Evolutionary conservation across 2,797 vertebrate genomes (phyloP).

Genomic region (Manis javanica): DNA sequence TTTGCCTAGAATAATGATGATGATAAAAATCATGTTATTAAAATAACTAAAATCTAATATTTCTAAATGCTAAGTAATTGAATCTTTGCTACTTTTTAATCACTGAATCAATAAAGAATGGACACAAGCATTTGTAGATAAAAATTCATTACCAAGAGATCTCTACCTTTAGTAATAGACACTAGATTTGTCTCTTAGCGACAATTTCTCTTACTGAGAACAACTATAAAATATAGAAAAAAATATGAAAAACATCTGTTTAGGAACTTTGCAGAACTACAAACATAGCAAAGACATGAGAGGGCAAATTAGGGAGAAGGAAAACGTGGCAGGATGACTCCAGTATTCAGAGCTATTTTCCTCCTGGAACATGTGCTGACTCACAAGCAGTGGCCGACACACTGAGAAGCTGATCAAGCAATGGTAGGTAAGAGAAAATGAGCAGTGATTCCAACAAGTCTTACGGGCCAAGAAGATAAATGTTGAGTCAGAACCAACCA

Average conservation of each 20-base stretch:
- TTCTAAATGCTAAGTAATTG: neutral
- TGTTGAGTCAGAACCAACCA: neutral
- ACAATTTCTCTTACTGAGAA: neutral
- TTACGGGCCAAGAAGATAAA: neutral
- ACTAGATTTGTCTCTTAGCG: neutral
- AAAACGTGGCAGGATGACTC: neutral
- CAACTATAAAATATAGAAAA: neutral
- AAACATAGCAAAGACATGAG: neutral
- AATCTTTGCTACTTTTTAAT: neutral
- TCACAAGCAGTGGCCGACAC: neutral
- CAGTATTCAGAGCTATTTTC: neutral
- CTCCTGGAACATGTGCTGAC: neutral
- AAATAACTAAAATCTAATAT: neutral
- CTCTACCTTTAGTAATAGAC: neutral
- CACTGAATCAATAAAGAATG: neutral
- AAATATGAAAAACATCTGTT: neutral
- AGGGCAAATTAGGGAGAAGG: neutral
- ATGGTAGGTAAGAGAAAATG: neutral
- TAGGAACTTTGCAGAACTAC: neutral
- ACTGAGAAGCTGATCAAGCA: neutral
- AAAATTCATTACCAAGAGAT: neutral
- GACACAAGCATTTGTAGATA: neutral
- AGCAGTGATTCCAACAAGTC: neutral
- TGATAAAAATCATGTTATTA: neutral
- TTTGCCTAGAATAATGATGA: neutral